phyloP scores from a whole-genome alignment of 2,797 vertebrate species.

The Sebastolobus alascanus region DNA sequence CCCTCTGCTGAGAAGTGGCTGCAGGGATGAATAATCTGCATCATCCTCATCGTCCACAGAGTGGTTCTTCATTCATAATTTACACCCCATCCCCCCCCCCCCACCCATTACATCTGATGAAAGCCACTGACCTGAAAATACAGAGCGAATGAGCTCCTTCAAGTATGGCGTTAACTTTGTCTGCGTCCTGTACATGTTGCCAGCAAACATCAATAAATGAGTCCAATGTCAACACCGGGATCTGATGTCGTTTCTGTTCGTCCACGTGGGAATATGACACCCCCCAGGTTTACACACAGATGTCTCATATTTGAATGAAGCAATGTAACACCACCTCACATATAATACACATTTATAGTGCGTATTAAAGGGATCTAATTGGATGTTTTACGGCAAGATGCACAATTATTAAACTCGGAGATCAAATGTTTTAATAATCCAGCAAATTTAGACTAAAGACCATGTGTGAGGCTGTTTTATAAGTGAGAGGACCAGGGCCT shows the following conservation, averaged over 20 bases:
- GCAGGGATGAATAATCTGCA: constrained; percentile 79
- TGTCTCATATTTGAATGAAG: constrained; percentile 15
- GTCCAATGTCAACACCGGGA: constrained; percentile 36
- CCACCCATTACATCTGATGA: constrained; percentile 77
- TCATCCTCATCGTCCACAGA: constrained; percentile 73
- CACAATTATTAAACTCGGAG: constrained; percentile 14
- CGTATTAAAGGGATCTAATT: neutral
- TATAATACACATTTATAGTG: constrained; percentile 6
- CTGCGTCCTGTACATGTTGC: constrained; percentile 42
- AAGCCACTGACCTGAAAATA: constrained; percentile 83
- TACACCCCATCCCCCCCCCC: constrained; percentile 25
- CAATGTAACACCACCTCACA: neutral
- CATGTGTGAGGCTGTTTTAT: constrained; percentile 19
- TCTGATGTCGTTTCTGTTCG: constrained; percentile 44
- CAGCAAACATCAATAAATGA: constrained; percentile 68
- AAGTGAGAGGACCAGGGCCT: neutral
- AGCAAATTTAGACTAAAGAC: constrained; percentile 17
- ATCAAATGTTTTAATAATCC: constrained; percentile 41
- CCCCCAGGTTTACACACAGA: constrained; percentile 17
- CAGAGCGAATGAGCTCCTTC: constrained; percentile 67
- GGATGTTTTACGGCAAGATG: constrained; percentile 12
- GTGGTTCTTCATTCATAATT: constrained; percentile 85
- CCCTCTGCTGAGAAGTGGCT: constrained; percentile 59
- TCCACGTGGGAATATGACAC: constrained; percentile 40
- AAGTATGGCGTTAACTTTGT: constrained; percentile 61